Evolutionary conservation across 2,113 vertebrate genomes (phyloP), one percentile per base, ranked within the genome.

Genomic region (Aplodontia rufa): DNA sequence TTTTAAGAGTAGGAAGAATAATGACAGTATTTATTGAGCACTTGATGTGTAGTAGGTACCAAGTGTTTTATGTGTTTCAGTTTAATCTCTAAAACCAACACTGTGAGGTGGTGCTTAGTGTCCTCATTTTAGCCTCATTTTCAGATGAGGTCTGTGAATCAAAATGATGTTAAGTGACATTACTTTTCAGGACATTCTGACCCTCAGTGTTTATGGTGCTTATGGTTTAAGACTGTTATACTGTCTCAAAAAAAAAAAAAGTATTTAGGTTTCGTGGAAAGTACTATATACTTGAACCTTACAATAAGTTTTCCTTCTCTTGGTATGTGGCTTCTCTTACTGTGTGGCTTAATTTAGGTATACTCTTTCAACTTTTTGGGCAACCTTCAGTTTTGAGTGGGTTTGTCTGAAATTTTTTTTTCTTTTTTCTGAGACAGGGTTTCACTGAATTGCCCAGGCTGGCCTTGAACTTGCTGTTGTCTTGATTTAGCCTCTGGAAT

Each of bases 51-150:
- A n/a, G 19, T 9, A 62, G 82, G 3, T 90, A 82, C 68, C 45
- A 26, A 66, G 13, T 82, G 80, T 68, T 74, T 58, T 69, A 30
- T 78, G 53, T 80, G 32, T 91, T 96, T 88, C 37, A 96, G 12
- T 84, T 96, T 96, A 86, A 86, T 86, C 72, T 81, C 93, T 75
- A 92, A 90, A 92, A 68, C 58, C 58, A 75, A 49, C 45, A 19
- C 35, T 72, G 1, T 55, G 26, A 75, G 22, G 35, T 75, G 60
- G n/a, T 51, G 45, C 14, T 49, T 71, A 47, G 47, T 75, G 45
- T 80, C 40, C 17, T 84, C 7, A 24, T 51, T 85, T 89, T 76
- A 79, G 24, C 53, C 13, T 58, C 24, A 40, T 80, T 90, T 83
- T 58, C 62, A 91, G 32, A 47, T 49, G 32, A 71, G 81, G 2